Percentiles rank a stretch among this genome's conserved stretches.
phyloP scores from a whole-genome alignment of 2,888 invertebrate species.

The Andrena chrysosceles region DNA sequence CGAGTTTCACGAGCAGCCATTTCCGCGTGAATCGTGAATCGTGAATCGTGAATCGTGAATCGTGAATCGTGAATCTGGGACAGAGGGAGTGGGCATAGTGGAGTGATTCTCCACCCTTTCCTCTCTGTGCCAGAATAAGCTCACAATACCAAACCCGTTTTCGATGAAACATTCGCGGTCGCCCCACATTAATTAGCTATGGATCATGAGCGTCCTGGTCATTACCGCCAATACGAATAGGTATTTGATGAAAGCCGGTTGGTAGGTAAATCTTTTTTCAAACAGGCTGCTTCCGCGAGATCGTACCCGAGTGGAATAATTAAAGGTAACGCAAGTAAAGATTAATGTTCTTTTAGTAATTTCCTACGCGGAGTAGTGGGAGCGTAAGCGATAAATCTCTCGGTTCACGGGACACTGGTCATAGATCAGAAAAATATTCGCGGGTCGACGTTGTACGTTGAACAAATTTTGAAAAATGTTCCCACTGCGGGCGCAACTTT shows the following conservation, averaged over 20 bases:
- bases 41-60: not conserved
- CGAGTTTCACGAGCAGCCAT: constrained; percentile 20
- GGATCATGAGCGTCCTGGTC: not conserved
- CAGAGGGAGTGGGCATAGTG: not conserved
- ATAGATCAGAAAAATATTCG: constrained; percentile 13
- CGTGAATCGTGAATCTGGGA: not conserved
- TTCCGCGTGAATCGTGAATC: constrained; percentile 6
- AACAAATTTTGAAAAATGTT: constrained; percentile 8
- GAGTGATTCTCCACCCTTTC: too few species aligned
- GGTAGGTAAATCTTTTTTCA: not conserved
- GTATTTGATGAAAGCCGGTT: not conserved
- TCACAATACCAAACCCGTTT: not conserved
- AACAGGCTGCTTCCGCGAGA: not conserved
- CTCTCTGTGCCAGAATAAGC: not conserved
- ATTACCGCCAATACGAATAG: not conserved
- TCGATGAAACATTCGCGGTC: constrained; percentile 11
- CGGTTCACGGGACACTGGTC: not conserved
- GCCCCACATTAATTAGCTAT: constrained; percentile 40
- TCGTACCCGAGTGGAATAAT: not conserved
- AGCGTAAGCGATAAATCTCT: not conserved
- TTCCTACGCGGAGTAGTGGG: not conserved
- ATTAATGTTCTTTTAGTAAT: constrained; percentile 1
- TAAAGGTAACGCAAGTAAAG: not conserved
- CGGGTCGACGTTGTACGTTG: not conserved
- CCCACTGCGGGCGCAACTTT: not conserved